A percentile compares a stretch with the other conserved stretches of the same genome.
Conservation (phyloP, 2,797 vertebrate species). For the Lutra lutra region DNA sequence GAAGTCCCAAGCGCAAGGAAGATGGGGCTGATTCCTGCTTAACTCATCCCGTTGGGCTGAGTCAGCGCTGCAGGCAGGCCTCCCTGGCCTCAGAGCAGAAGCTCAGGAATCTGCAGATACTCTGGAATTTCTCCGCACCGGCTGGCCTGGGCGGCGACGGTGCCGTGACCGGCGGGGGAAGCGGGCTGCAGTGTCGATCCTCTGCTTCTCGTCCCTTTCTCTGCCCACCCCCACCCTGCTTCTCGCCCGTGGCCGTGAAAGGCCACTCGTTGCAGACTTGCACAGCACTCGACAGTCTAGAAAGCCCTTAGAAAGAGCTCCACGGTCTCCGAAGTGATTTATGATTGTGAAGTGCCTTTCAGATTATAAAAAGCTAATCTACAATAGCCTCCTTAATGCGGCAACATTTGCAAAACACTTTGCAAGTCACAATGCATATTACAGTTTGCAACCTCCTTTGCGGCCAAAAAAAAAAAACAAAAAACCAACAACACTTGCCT, state of each 20-base stretch:
- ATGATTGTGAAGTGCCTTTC: conserved; percentile 63
- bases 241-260: neutral
- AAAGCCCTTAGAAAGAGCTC: conserved; percentile 56
- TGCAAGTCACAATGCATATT: conserved; percentile 23
- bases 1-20: neutral
- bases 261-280: conserved; percentile 28
- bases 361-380: conserved; percentile 59
- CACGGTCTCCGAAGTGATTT: conserved; percentile 27
- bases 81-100: neutral
- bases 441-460: neutral
- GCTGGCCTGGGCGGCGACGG: neutral
- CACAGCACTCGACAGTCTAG: neutral
- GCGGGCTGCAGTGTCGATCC: neutral
- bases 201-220: neutral
- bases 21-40: neutral
- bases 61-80: conserved; percentile 59
- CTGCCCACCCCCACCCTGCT: neutral
- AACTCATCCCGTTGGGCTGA: neutral
- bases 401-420: conserved; percentile 37
- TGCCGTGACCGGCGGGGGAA: neutral
- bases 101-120: conserved; percentile 25
- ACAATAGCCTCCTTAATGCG: neutral
- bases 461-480: neutral
- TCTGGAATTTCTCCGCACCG: neutral
- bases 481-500: neutral